Percentiles rank a stretch among this genome's conserved stretches.
These are phyloP conservation scores for Ailurus styani DNA, from an alignment of 2,113 vertebrate genomes.

Conservation along the genomic window DNA sequence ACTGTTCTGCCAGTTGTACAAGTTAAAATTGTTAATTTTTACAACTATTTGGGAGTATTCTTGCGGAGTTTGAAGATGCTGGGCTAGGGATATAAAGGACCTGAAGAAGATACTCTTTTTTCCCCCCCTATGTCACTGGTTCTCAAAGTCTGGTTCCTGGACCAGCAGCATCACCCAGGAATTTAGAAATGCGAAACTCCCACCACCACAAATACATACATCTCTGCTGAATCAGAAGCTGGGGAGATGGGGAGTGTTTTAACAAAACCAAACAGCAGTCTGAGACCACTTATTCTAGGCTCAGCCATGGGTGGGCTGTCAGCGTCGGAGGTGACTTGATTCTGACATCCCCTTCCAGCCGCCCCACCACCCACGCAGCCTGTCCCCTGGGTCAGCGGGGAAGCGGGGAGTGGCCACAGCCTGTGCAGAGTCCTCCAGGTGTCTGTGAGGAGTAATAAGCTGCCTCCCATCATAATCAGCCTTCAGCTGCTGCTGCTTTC, in stretches of 20 bases:
- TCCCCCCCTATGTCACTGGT: accelerated
- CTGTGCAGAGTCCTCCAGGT: conserved; percentile 65
- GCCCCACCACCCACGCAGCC: not conserved
- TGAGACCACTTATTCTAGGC: not conserved
- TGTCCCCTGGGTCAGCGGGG: not conserved
- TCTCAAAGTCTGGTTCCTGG: not conserved
- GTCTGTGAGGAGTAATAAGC: conserved; percentile 53
- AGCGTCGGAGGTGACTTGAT: not conserved
- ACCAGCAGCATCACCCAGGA: not conserved
- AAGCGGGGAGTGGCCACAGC: conserved; percentile 47
- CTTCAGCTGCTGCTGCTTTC: conserved; percentile 65
- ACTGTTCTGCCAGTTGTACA: not conserved
- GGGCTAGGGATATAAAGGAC: not conserved
- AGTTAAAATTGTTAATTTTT: not conserved
- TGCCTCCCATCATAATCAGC: conserved; percentile 60
- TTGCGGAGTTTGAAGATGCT: not conserved
- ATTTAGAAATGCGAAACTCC: not conserved
- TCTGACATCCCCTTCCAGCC: not conserved
- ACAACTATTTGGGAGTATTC: not conserved
- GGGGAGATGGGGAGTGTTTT: not conserved
- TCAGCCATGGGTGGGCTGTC: too few species aligned
- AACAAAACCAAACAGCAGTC: not conserved
- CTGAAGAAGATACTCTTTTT: not conserved
- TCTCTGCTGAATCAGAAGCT: not conserved
- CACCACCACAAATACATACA: not conserved